A percentile compares a stretch with the other conserved stretches of the same genome.
phyloP scores from a whole-genome alignment of 2,113 vertebrate species.

The Psilopogon haemacephalus region DNA sequence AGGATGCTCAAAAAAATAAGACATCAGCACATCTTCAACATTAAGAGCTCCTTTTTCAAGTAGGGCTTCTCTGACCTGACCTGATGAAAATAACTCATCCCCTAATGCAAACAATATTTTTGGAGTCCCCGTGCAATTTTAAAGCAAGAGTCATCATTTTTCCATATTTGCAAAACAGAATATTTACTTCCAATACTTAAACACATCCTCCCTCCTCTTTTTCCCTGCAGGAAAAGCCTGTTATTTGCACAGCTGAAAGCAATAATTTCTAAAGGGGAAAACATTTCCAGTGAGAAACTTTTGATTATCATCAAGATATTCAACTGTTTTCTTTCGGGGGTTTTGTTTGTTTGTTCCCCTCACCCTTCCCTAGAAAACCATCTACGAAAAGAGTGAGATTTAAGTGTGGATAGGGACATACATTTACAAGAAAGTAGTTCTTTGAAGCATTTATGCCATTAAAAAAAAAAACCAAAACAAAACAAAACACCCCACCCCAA shows the following conservation, averaged over 20 bases:
- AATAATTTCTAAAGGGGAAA: slow-evolving; percentile 64
- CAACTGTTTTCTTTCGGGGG: too few species aligned
- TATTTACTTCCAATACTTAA: slow-evolving; percentile 66
- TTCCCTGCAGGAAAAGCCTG: slow-evolving; percentile 34
- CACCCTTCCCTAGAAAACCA: too few species aligned
- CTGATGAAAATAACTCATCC: slow-evolving; percentile 34
- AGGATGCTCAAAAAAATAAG: background rate
- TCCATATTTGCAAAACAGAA: slow-evolving; percentile 29
- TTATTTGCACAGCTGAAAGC: slow-evolving; percentile 76
- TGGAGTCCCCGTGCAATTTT: background rate
- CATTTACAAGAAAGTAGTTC: too few species aligned
- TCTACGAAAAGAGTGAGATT: too few species aligned
- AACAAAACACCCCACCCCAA: too few species aligned
- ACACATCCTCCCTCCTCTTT: background rate
- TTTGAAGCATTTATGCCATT: too few species aligned
- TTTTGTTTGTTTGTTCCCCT: too few species aligned
- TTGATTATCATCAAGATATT: slow-evolving; percentile 42
- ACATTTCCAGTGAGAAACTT: slow-evolving; percentile 60
- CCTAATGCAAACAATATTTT: slow-evolving; percentile 2
- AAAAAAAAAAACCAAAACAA: too few species aligned
- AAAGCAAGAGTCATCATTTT: background rate
- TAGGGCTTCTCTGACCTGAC: background rate
- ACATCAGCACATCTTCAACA: background rate
- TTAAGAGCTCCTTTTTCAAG: background rate
- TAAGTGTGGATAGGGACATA: too few species aligned